phyloP scores from a whole-genome alignment of 2,888 invertebrate species.

The Norana najaformis region DNA sequence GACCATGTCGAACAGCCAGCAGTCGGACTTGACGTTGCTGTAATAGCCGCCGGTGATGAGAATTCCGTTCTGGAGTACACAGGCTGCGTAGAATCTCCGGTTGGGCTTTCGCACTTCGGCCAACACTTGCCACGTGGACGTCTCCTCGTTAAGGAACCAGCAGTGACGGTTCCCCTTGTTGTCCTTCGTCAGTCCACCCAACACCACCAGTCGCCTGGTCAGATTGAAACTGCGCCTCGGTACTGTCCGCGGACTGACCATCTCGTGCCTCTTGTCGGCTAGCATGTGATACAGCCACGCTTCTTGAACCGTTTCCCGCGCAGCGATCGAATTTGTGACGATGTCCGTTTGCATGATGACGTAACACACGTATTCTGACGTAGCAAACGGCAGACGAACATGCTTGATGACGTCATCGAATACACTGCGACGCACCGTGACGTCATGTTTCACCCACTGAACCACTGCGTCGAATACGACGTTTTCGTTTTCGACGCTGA shows the following conservation, averaged over 20 bases:
- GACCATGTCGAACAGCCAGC: slow-evolving; percentile 38
- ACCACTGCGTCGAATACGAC: slow-evolving; percentile 39
- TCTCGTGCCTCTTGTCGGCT: slow-evolving; percentile 35
- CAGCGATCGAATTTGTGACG: background rate
- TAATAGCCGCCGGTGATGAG: slow-evolving; percentile 40
- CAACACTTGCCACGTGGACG: slow-evolving; percentile 38
- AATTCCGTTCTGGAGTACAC: slow-evolving; percentile 32
- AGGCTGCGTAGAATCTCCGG: slow-evolving; percentile 40
- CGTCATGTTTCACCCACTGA: slow-evolving; percentile 35
- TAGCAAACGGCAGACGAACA: slow-evolving; percentile 37
- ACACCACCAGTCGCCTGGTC: slow-evolving; percentile 31
- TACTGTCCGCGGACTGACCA: slow-evolving; percentile 29
- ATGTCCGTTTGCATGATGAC: slow-evolving; percentile 25
- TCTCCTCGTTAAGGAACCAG: slow-evolving; percentile 38
- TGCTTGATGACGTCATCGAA: slow-evolving; percentile 28
- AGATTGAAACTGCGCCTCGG: slow-evolving; percentile 31
- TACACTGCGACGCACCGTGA: background rate
- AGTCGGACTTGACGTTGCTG: slow-evolving; percentile 37
- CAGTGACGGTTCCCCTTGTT: slow-evolving; percentile 38
- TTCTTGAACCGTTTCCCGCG: slow-evolving; percentile 34
- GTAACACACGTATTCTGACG: slow-evolving; percentile 37
- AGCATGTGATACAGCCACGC: slow-evolving; percentile 38
- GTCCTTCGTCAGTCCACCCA: slow-evolving; percentile 39
- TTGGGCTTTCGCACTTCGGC: slow-evolving; percentile 39
- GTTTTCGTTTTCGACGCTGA: slow-evolving; percentile 39